A percentile compares a stretch with the other conserved stretches of the same genome.
phyloP scores from a whole-genome alignment of 2,113 vertebrate genomes.

The Podocnemis expansa region DNA sequence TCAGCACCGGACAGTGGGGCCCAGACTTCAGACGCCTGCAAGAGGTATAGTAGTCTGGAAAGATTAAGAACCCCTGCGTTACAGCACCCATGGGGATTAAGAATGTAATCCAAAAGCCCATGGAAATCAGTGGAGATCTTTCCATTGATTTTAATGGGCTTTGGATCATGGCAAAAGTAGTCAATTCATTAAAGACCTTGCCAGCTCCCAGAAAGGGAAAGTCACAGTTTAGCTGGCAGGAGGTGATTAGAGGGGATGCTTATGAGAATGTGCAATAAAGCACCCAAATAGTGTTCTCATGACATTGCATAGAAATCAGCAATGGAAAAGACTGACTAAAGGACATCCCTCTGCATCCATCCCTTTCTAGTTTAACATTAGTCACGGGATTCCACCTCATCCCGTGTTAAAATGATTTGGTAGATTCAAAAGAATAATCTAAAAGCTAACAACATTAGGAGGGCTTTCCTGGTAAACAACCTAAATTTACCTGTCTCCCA shows the following conservation, averaged over 20 bases:
- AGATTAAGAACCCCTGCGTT: too few relatives aligned
- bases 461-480: background rate
- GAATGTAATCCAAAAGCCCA: background rate
- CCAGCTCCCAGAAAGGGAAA: background rate
- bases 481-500: background rate
- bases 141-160: background rate
- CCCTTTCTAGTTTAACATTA: background rate
- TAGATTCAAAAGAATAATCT: background rate
- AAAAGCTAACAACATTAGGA: background rate
- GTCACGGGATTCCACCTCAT: background rate
- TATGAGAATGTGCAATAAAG: background rate
- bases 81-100: background rate
- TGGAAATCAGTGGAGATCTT: background rate
- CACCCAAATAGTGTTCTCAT: background rate
- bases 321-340: background rate
- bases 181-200: background rate
- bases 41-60: too few relatives aligned
- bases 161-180: background rate
- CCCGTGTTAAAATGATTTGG: background rate
- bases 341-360: fast-evolving
- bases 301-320: background rate
- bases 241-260: background rate
- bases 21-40: too few relatives aligned
- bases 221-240: background rate
- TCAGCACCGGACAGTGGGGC: too few relatives aligned